phyloP scores from a whole-genome alignment of 1,140 invertebrate species.

The Heterodera schachtii region DNA sequence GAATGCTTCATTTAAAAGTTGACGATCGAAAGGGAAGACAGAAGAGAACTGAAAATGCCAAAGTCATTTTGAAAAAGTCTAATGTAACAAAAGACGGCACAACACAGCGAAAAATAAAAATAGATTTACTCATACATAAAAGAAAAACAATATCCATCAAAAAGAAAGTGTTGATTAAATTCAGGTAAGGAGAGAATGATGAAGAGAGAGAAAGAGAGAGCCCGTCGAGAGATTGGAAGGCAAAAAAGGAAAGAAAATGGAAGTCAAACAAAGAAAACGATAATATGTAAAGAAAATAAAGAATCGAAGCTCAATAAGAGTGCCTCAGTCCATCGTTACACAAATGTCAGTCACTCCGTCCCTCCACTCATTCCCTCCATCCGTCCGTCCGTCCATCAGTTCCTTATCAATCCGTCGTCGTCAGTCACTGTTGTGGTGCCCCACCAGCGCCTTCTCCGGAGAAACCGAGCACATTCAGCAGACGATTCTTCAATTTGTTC shows the following conservation, averaged over 20 bases:
- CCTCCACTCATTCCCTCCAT: neutral
- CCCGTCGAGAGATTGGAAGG: neutral
- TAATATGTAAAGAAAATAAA: neutral
- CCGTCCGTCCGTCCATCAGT: neutral
- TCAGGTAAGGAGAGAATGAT: no score
- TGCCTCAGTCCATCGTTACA: neutral
- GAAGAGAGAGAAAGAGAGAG: no score
- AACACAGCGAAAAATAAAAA: no score
- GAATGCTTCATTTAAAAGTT: no score
- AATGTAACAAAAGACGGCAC: no score
- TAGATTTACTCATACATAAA: no score
- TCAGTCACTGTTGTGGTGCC: neutral
- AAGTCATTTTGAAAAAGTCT: no score
- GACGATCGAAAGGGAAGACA: no score
- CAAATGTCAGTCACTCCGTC: neutral
- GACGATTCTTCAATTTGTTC: slow-evolving; percentile 42
- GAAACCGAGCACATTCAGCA: slow-evolving; percentile 47
- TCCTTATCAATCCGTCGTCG: neutral
- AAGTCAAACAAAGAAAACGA: neutral
- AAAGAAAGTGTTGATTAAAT: neutral
- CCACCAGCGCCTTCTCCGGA: slow-evolving; percentile 19
- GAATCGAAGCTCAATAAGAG: neutral
- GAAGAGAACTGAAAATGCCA: no score
- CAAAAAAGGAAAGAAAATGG: neutral
- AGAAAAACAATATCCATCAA: neutral